Evolutionary conservation across 2,113 vertebrate genomes (phyloP), one percentile per base, ranked within the genome.

Genomic region (Phalacrocorax aristotelis): DNA sequence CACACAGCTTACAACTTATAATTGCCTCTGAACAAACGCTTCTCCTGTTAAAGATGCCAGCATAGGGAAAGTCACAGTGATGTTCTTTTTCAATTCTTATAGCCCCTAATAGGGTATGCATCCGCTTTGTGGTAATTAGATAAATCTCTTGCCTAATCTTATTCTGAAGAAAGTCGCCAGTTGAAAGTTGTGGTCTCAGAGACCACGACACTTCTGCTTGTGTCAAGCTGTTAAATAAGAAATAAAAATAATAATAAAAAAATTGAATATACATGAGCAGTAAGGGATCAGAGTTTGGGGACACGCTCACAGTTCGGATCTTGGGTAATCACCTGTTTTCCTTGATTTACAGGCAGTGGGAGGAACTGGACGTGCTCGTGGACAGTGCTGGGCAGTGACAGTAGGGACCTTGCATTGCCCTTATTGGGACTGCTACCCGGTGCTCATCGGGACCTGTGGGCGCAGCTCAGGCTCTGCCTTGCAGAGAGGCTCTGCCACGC

Each of bases 351-450:
- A 29, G 65, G 26, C 49, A 34, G 34, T 36, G 55, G 38, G 17
- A 40, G 13, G 36, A 34, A 23, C 29, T 23, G 22, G 27, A 29
- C 16, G 29, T 57, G 25, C n/a, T 26, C 34, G 13, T 4, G 42
- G 51, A 13, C 51, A 34, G 26, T 7, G 46, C 34, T 60, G 61
- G 46, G 62, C 21, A 57, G 62, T 40, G 20, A 23, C 65, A 58
- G 18, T 1, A 23, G 38, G 64, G 38, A 58, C 15, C 14, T 58
- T 15, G 27, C 32, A 29, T 12, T 55, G 49, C 36, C 54, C 25
- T 0, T 7, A 8, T 5, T 29, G 40, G 26, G 19, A 40, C 25
- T 68, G 52, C 38, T 36, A 11, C 46, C 2, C 1, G 4, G 13
- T 15, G 21, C 7, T 81, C n/a, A 8, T 13, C 30, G 27, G 69